These are phyloP conservation scores for Syngnathus typhle DNA, from an alignment of 2,113 vertebrate species.

Conservation along the genomic window DNA sequence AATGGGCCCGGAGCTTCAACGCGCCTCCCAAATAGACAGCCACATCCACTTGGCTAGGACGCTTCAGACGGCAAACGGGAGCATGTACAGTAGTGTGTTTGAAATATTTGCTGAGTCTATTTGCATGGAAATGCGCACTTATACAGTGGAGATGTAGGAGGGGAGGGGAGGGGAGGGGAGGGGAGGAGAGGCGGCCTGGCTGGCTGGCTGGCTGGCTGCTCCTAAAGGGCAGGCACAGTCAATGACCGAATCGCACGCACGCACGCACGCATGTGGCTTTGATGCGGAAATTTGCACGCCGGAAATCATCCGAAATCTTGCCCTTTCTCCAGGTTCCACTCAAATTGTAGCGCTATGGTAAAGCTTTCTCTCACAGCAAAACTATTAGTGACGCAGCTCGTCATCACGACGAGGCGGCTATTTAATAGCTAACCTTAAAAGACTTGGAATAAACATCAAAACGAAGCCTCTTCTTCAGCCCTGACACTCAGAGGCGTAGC, in stretches of 20 bases:
- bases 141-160: slow-evolving; percentile 20
- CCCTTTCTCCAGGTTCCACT: neutral
- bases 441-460: neutral
- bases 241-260: slow-evolving; percentile 27
- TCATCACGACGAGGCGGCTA: neutral
- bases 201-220: neutral
- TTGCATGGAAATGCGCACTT: slow-evolving; percentile 49
- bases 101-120: slow-evolving; percentile 47
- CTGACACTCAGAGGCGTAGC: too few relatives aligned
- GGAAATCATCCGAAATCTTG: slow-evolving; percentile 1
- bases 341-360: neutral
- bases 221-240: slow-evolving; percentile 29
- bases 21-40: slow-evolving; percentile 50
- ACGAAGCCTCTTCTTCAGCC: neutral
- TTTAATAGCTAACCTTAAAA: neutral
- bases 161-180: neutral
- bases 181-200: neutral
- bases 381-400: too few relatives aligned
- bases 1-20: slow-evolving; percentile 54
- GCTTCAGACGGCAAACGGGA: slow-evolving; percentile 38
- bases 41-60: slow-evolving; percentile 46
- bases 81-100: slow-evolving; percentile 33
- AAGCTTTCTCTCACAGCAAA: neutral
- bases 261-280: neutral
- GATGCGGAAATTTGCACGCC: slow-evolving; percentile 20